Conservation (phyloP, 2,113 vertebrate species). For the Falcunculus frontatus region DNA sequence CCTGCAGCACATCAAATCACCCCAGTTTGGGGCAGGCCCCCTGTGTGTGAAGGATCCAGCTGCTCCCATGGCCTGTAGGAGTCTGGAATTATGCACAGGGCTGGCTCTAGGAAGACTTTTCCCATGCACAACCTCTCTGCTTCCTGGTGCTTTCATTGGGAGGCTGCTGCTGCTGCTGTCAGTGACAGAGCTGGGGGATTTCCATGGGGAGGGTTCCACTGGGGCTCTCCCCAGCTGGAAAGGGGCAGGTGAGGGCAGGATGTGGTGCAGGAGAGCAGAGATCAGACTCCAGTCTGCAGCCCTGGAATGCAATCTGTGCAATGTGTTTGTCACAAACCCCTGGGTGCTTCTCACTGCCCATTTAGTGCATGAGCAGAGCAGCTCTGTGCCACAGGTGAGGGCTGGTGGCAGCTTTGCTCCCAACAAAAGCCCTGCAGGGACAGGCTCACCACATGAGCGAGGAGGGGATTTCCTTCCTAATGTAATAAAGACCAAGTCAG, state of each 20-base stretch:
- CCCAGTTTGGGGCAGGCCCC: not conserved
- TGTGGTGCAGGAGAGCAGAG: not conserved
- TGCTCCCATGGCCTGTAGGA: not conserved
- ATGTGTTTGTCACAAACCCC: not conserved
- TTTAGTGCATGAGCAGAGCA: too few species aligned
- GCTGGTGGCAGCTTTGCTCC: not conserved
- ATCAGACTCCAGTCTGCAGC: not conserved
- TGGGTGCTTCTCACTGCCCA: rapidly evolving
- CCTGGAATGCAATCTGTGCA: not conserved
- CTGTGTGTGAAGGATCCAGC: not conserved
- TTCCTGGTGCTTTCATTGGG: not conserved
- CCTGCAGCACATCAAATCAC: not conserved
- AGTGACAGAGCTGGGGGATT: not conserved
- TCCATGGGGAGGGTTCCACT: not conserved
- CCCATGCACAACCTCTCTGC: not conserved
- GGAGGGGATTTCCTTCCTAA: not conserved
- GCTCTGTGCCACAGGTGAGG: not conserved
- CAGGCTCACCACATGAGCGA: not conserved
- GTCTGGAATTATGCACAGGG: too few species aligned
- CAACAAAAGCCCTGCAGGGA: not conserved
- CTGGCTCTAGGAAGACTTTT: not conserved
- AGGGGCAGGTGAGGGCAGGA: not conserved
- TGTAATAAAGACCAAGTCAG: not conserved
- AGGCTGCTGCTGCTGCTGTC: not conserved
- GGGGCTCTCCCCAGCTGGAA: not conserved